Percentiles rank a stretch among this genome's conserved stretches.
Conservation (phyloP, 1,140 invertebrate species). For the Procambarus virginalis region DNA sequence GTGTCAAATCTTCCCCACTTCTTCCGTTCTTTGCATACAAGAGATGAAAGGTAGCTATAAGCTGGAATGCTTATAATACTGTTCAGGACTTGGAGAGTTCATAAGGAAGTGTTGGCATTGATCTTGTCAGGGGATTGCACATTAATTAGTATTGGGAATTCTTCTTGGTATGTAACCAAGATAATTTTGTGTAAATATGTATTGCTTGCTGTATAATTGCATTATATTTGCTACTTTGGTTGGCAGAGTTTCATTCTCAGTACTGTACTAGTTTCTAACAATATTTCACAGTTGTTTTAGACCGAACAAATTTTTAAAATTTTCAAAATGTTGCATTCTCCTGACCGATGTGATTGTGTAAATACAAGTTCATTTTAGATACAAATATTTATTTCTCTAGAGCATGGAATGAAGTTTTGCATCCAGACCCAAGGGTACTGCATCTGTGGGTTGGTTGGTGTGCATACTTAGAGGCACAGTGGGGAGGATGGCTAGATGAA, state of each 20-base stretch:
- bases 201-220: constrained; percentile 30
- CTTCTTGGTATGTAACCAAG: constrained; percentile 18
- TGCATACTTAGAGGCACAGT: constrained; percentile 5
- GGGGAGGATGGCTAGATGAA: constrained; percentile 42
- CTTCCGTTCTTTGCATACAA: constrained; percentile 29
- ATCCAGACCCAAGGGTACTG: neutral
- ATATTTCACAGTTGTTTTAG: constrained; percentile 32
- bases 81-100: neutral
- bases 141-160: constrained; percentile 46
- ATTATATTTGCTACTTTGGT: constrained; percentile 40
- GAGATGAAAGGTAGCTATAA: neutral
- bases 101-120: constrained; percentile 41
- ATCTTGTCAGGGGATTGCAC: constrained; percentile 54
- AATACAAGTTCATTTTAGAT: constrained; percentile 50
- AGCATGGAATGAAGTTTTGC: constrained; percentile 31
- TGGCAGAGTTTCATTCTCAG: constrained; percentile 44
- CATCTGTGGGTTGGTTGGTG: neutral
- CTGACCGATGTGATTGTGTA: constrained; percentile 50
- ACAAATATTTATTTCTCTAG: constrained; percentile 37
- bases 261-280: constrained; percentile 62
- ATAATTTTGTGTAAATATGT: constrained; percentile 35
- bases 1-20: constrained; percentile 44
- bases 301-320: constrained; percentile 27
- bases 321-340: constrained; percentile 46
- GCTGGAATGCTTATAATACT: neutral